Conservation (phyloP, 2,797 vertebrate species). For the Danio jaintianensis region DNA sequence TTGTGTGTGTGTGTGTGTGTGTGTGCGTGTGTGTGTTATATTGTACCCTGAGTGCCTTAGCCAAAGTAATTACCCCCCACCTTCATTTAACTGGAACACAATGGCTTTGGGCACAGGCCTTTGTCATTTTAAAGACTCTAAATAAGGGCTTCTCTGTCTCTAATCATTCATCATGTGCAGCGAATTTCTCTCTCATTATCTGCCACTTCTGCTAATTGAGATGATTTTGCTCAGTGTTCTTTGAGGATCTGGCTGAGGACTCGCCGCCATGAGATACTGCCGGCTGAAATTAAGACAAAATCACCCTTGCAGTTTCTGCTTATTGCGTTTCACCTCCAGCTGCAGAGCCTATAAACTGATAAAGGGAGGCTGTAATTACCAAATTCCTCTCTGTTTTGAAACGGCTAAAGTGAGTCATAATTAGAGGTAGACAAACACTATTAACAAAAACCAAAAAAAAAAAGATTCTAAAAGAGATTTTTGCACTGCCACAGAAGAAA, state of each 20-base stretch:
- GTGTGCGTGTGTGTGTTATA: slow-evolving; percentile 11
- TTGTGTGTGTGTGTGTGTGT: not conserved
- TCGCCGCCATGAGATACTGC: not conserved
- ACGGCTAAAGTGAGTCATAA: not conserved
- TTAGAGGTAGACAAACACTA: not conserved
- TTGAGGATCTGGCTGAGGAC: slow-evolving; percentile 16
- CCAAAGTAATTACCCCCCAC: slow-evolving; percentile 49
- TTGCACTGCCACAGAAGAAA: too few relatives aligned
- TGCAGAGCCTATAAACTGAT: not conserved
- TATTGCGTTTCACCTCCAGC: not conserved
- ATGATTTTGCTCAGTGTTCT: slow-evolving; percentile 35
- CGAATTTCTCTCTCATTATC: slow-evolving; percentile 47
- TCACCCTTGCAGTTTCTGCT: not conserved
- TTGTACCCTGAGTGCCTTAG: slow-evolving; percentile 39
- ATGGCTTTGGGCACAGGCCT: slow-evolving; percentile 27
- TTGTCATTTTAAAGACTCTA: slow-evolving; percentile 31
- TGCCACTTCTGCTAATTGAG: slow-evolving; percentile 54
- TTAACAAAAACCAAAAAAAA: too few relatives aligned
- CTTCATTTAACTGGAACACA: slow-evolving; percentile 53
- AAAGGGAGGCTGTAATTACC: not conserved
- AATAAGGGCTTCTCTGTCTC: slow-evolving; percentile 32
- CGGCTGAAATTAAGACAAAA: not conserved
- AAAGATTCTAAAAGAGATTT: too few relatives aligned
- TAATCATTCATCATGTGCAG: slow-evolving; percentile 41
- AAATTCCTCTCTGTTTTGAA: not conserved